Conservation (phyloP, 2,113 vertebrate species). For the Dromiciops gliroides region DNA sequence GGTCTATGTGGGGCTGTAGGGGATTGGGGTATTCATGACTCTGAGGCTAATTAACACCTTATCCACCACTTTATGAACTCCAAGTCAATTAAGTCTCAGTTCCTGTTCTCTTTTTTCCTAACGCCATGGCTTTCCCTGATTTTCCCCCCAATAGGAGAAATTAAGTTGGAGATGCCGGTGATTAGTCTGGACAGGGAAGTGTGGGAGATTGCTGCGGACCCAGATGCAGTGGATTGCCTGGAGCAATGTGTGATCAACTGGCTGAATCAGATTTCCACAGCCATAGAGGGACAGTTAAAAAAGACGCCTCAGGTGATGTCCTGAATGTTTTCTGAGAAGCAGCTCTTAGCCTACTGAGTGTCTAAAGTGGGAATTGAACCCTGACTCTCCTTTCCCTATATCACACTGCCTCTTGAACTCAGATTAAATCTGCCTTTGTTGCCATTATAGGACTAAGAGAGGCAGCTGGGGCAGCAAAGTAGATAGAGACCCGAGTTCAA, state of each 20-base stretch:
- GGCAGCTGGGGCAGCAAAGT: neutral
- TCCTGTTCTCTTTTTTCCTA: neutral
- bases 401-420: neutral
- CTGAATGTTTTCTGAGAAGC: fast-evolving
- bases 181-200: slow-evolving; percentile 85
- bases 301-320: slow-evolving; percentile 90
- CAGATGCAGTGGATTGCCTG: slow-evolving; percentile 83
- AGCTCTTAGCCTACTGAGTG: neutral
- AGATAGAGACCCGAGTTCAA: neutral
- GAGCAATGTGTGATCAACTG: slow-evolving; percentile 90
- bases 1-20: neutral
- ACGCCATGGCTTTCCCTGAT: neutral
- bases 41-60: neutral
- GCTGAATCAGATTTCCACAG: slow-evolving; percentile 88
- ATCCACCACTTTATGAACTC: neutral
- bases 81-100: neutral
- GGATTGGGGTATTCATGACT: neutral
- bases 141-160: slow-evolving; percentile 80
- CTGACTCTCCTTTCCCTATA: neutral
- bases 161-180: slow-evolving; percentile 88
- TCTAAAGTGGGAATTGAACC: neutral
- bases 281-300: slow-evolving; percentile 85
- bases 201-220: slow-evolving; percentile 77
- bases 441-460: neutral
- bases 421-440: neutral